These are phyloP conservation scores for Anoplius nigerrimus DNA, from an alignment of 2,888 invertebrate species.

Conservation along the genomic window DNA sequence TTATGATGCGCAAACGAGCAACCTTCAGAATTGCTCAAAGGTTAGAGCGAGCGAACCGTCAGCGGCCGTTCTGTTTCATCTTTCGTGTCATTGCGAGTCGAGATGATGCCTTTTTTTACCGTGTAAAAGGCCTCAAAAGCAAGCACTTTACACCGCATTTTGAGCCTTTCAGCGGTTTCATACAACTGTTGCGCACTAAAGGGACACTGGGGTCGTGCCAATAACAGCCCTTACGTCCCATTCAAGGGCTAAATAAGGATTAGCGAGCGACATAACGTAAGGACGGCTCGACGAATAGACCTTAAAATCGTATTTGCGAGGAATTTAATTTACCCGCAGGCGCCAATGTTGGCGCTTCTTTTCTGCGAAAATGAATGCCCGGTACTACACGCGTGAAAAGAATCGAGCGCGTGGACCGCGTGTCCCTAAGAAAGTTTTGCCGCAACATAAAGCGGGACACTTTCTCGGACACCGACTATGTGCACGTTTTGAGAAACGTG, in stretches of 20 bases:
- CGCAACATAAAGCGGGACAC: too few relatives aligned
- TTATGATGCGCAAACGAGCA: background rate
- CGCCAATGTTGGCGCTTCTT: too few relatives aligned
- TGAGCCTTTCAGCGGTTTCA: slow-evolving; percentile 12
- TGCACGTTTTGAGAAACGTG: too few relatives aligned
- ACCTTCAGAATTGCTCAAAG: background rate
- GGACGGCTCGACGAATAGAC: background rate
- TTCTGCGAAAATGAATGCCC: too few relatives aligned
- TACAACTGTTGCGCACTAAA: slow-evolving; percentile 23
- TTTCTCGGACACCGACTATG: too few relatives aligned
- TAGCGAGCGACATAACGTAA: slow-evolving; percentile 7
- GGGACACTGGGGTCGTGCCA: slow-evolving; percentile 13
- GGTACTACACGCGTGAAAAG: too few relatives aligned
- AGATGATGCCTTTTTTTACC: slow-evolving; percentile 5
- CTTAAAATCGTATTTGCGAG: background rate
- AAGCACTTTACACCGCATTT: slow-evolving; percentile 2
- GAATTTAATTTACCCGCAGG: too few relatives aligned
- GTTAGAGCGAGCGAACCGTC: background rate
- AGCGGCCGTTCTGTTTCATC: background rate
- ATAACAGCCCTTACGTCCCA: slow-evolving; percentile 14
- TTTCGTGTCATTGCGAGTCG: slow-evolving; percentile 1
- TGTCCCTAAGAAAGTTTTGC: too few relatives aligned
- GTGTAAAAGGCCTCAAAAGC: slow-evolving; percentile 9
- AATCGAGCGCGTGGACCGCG: too few relatives aligned
- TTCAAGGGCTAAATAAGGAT: slow-evolving; percentile 10